Conservation (phyloP, 1,140 invertebrate species). For the Lamellibrachia luymesi region DNA sequence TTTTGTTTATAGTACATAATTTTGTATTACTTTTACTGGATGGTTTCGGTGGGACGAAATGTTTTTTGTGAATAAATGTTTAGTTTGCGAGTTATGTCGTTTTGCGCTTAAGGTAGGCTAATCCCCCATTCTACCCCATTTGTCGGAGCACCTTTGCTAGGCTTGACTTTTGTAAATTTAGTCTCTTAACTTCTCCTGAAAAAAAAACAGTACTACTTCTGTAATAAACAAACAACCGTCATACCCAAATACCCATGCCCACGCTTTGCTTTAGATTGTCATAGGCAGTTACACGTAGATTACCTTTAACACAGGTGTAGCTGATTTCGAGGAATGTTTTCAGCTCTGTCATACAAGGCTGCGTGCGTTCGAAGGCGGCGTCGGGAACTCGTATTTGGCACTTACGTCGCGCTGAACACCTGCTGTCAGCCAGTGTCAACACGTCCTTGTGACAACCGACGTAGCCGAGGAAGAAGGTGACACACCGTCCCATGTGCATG, state of each 20-base stretch:
- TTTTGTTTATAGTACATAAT: too few relatives aligned
- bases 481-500: conserved; percentile 19
- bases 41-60: too few relatives aligned
- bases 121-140: too few relatives aligned
- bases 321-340: conserved; percentile 10
- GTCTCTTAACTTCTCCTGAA: too few relatives aligned
- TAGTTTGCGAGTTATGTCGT: too few relatives aligned
- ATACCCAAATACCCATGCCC: background rate
- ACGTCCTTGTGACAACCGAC: conserved; percentile 21
- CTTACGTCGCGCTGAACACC: conserved; percentile 1
- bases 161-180: too few relatives aligned
- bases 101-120: too few relatives aligned
- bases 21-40: too few relatives aligned
- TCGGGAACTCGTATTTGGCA: conserved; percentile 14
- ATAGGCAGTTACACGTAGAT: background rate
- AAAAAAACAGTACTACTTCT: too few relatives aligned
- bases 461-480: conserved; percentile 10
- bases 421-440: background rate
- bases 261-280: background rate
- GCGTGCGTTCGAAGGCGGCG: conserved; percentile 10
- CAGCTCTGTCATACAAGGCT: conserved; percentile 13
- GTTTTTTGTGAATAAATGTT: too few relatives aligned
- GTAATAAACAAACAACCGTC: background rate
- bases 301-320: conserved; percentile 18
- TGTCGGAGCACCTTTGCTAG: too few relatives aligned